Percentiles rank a stretch among this genome's conserved stretches.
These are phyloP conservation scores for Microcebus griseorufus DNA, from an alignment of 2,113 vertebrate genomes.

Conservation along the genomic window DNA sequence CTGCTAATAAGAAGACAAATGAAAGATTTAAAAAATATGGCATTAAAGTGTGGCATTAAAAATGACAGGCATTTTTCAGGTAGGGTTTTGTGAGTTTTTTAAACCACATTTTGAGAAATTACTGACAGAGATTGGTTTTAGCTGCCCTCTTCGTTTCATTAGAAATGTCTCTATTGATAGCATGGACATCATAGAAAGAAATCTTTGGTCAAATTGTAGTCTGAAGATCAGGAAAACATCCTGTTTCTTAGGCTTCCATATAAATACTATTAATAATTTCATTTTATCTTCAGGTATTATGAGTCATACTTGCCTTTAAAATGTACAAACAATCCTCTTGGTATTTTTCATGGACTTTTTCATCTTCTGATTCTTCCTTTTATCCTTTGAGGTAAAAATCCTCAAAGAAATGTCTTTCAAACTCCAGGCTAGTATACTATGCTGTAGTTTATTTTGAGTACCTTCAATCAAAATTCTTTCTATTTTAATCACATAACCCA, in stretches of 20 bases:
- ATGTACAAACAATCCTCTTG: neutral
- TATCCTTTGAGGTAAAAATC: neutral
- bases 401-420: constrained; percentile 22
- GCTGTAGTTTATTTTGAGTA: neutral
- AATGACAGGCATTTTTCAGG: neutral
- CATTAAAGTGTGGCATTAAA: neutral
- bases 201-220: neutral
- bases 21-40: neutral
- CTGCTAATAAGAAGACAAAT: constrained; percentile 1
- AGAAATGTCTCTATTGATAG: neutral
- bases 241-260: constrained; percentile 8
- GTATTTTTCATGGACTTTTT: neutral
- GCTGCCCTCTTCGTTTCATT: neutral
- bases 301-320: constrained; percentile 25
- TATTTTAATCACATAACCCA: neutral
- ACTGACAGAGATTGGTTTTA: neutral
- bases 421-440: neutral
- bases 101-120: neutral
- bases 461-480: constrained; percentile 23
- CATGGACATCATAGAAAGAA: neutral
- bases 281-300: neutral
- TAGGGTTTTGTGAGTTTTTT: neutral
- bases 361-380: constrained; percentile 13
- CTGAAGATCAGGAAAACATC: constrained; percentile 10
- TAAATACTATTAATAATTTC: constrained; percentile 39